phyloP scores from a whole-genome alignment of 2,888 invertebrate genomes.

The Meliscaeva auricollis region DNA sequence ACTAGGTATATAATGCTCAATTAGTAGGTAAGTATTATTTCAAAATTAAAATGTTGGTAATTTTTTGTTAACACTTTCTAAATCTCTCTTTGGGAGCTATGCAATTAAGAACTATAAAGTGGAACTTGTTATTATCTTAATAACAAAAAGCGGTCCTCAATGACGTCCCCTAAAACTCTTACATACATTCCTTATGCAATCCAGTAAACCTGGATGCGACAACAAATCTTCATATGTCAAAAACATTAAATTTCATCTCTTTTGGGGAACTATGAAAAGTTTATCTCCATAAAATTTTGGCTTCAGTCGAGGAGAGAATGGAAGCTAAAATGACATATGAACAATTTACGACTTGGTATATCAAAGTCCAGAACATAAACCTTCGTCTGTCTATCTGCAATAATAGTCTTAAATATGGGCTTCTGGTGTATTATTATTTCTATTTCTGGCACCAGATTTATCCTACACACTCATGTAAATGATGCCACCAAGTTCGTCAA shows the following conservation, averaged over 20 bases:
- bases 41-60: no score
- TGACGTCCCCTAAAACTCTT: no score
- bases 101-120: no score
- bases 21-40: no score
- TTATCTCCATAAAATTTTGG: constrained; percentile 4
- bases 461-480: background rate
- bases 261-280: background rate
- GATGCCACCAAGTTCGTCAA: constrained; percentile 31
- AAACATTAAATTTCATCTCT: background rate
- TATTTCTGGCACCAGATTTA: constrained; percentile 10
- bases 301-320: background rate
- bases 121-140: no score
- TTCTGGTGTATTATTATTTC: constrained; percentile 5
- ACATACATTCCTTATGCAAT: no score
- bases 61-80: no score
- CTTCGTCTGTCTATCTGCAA: background rate
- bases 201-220: no score
- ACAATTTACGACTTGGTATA: constrained; percentile 18
- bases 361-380: background rate
- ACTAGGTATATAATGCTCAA: no score
- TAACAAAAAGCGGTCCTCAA: no score
- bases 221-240: background rate
- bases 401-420: constrained; percentile 4
- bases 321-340: constrained; percentile 9
- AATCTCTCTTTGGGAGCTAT: no score